Percentiles rank a stretch among this genome's conserved stretches.
Evolutionary conservation across 2,113 vertebrate species (phyloP).

Genomic region (Chaetodon auriga): DNA sequence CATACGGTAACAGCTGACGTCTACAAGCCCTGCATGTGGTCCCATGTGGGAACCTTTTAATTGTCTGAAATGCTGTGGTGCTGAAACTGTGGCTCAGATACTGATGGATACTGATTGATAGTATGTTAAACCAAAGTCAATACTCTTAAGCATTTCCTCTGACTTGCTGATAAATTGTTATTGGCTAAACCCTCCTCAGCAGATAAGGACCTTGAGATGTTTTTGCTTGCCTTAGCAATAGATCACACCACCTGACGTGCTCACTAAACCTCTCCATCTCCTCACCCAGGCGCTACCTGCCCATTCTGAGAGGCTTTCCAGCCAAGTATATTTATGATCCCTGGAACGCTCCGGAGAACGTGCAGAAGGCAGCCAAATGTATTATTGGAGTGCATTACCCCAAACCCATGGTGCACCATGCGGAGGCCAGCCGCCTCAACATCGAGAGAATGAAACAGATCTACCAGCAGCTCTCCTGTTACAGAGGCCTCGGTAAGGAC

Average conservation of each 20-base stretch:
- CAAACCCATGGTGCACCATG: conserved; percentile 97
- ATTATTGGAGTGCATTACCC: conserved; percentile 95
- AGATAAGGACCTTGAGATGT: neutral
- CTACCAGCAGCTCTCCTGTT: conserved; percentile 97
- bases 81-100: neutral
- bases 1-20: conserved; percentile 87
- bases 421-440: conserved; percentile 95
- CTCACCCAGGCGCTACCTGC: conserved; percentile 90
- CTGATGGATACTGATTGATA: neutral
- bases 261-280: neutral
- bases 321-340: conserved; percentile 99
- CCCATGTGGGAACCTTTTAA: neutral
- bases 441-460: conserved; percentile 99
- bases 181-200: neutral
- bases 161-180: neutral
- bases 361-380: conserved; percentile 96
- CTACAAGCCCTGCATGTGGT: neutral
- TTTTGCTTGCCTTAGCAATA: too few relatives aligned
- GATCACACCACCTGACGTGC: too few relatives aligned
- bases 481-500: conserved; percentile 92
- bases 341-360: conserved; percentile 95
- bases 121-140: neutral
- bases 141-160: neutral
- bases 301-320: conserved; percentile 94
- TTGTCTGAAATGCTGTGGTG: neutral